Base-by-base conservation (phyloP, 1,140 invertebrate species). In the Drosophila setifemur region DNA sequence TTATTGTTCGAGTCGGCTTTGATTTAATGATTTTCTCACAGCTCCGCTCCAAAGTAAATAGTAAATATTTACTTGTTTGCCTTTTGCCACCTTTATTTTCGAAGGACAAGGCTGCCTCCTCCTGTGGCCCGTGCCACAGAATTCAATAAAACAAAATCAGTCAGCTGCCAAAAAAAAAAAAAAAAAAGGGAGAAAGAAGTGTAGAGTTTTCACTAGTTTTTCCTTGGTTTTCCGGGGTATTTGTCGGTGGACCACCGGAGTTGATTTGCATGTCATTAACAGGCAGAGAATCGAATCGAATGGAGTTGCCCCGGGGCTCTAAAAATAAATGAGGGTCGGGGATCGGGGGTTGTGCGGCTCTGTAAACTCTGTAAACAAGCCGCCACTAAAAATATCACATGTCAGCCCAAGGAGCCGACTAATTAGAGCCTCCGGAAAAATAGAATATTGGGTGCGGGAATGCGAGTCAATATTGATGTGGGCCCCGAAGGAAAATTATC, bases 121-220 rank as follows among this genome's bases (percentile, higher is more conserved):
- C 3, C 21, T n/a, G 2, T 35, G 48, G 7, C 43, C 9, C 48
- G 21, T 57, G 47, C 66, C 64, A 67, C 49, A 75, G 25, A 18
- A 73, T 83, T 82, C 73, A 78, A 83, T 85, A 71, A 85, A 83
- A 83, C 78, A 83, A 85, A 85, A 83, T 85, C 78, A 83, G 78
- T 83, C 78, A 78, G 16, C 66, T 66, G 76, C 72, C 72, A 60
- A 57, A 63, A 77, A 68, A 44, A 44, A n/a, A n/a, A n/a, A n/a
- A n/a, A n/a, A n/a, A n/a, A n/a, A n/a, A n/a, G n/a, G n/a, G n/a
- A n/a, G n/a, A n/a, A n/a, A n/a, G n/a, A n/a, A n/a, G n/a, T n/a
- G n/a, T n/a, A n/a, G n/a, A n/a, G n/a, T n/a, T n/a, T n/a, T n/a
- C n/a, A n/a, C n/a, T n/a, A n/a, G n/a, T n/a, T n/a, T n/a, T 14